Evolutionary conservation across 1,140 invertebrate species (phyloP), one percentile per base, ranked within the genome.

Genomic region (Drosophila ambigua): DNA sequence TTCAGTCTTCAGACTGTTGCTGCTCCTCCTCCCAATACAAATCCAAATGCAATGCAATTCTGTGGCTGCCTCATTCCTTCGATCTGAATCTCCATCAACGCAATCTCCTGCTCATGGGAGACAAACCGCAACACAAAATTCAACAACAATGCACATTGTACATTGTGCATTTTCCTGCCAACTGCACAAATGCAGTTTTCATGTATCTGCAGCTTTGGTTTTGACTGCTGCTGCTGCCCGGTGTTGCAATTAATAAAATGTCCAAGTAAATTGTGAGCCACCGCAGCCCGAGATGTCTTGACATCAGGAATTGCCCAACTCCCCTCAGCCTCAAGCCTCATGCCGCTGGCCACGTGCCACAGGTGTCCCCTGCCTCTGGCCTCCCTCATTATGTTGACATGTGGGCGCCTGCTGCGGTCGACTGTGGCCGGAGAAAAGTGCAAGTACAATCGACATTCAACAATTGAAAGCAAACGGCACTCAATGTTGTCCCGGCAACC

Each of bases 241-340:
- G 45, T 50, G 48, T 35, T 66, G 66, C 83, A 87, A 87, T 87
- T 87, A 87, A 87, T 87, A 82, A 87, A 87, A 87, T 78, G 83
- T 82, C 66, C 57, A 58, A 79, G 63, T 79, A 71, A 87, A 87
- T 87, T 88, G 82, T 79, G 78, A 78, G 20, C 78, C 68, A 79
- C 75, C 82, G 53, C 82, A 85, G 50, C 26, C 62, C 16, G 43
- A 71, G 65, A 54, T 63, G 80, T 63, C 71, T 78, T 62, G 52
- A 81, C 64, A 66, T 60, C 62, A 20, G 20, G 20, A 20, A 20
- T 20, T 20, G 20, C 20, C 20, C 1, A 20, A 20, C 20, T 1
- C 1, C 20, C 20, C 20, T 20, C 20, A 20, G 20, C 20, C 16
- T 16, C 16, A 16, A 1, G 16, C 16, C 20, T 20, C 1, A 2